A percentile compares a stretch with the other conserved stretches of the same genome.
Evolutionary conservation across 2,888 invertebrate species (phyloP).

Genomic region (Octonoba sinensis): DNA sequence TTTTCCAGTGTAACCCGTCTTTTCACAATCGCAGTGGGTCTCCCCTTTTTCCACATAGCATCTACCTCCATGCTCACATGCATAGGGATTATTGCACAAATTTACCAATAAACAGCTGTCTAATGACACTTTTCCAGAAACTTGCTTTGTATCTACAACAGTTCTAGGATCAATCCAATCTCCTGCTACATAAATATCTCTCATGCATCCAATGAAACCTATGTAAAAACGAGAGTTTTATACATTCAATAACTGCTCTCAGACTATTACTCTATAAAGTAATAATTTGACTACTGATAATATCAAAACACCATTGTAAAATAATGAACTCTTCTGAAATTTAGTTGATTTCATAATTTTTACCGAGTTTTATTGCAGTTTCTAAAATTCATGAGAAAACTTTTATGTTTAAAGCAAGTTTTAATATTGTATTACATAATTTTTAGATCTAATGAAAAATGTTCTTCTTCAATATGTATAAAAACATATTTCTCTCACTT

Average conservation of each 20-base stretch:
- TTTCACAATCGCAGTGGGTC: slow-evolving; percentile 89
- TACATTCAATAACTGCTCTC: background rate
- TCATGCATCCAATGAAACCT: slow-evolving; percentile 72
- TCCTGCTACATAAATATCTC: slow-evolving; percentile 69
- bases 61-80: slow-evolving; percentile 91
- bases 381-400: too few relatives aligned
- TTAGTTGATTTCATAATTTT: too few relatives aligned
- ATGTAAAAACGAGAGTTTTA: background rate
- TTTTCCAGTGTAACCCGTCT: slow-evolving; percentile 91
- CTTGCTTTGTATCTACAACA: slow-evolving; percentile 69
- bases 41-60: slow-evolving; percentile 90
- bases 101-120: slow-evolving; percentile 92
- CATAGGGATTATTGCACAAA: slow-evolving; percentile 88
- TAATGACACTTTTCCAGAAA: slow-evolving; percentile 83
- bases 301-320: background rate
- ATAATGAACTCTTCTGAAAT: background rate
- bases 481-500: too few relatives aligned
- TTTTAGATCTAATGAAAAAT: too few relatives aligned
- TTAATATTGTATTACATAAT: too few relatives aligned
- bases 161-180: slow-evolving; percentile 69
- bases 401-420: too few relatives aligned
- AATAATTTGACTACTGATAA: background rate
- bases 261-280: too few relatives aligned
- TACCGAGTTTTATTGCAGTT: too few relatives aligned
- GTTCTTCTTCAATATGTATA: too few relatives aligned